phyloP scores from a whole-genome alignment of 2,888 invertebrate genomes.

The Mesodorylaimus sp. region DNA sequence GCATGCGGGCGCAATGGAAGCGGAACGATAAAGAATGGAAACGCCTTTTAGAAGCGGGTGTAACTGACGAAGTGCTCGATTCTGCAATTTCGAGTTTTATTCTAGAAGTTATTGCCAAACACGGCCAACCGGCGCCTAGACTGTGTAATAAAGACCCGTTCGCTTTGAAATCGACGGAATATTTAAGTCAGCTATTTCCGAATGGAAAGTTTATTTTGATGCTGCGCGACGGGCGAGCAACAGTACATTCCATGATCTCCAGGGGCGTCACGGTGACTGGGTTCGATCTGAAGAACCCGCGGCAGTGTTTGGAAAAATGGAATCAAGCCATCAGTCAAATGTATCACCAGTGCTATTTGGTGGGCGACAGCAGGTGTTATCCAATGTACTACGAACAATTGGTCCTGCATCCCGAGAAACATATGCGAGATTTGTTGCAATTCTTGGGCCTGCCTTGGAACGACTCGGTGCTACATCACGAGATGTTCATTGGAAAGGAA shows the following conservation, averaged over 20 bases:
- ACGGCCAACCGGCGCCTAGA: conserved; percentile 51
- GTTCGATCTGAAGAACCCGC: conserved; percentile 78
- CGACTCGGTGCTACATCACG: conserved; percentile 86
- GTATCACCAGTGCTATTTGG: conserved; percentile 72
- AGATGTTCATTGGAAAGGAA: conserved; percentile 85
- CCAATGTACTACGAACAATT: conserved; percentile 89
- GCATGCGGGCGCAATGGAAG: conserved; percentile 84
- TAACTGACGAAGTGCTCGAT: conserved; percentile 74
- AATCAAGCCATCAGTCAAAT: conserved; percentile 82
- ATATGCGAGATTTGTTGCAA: conserved; percentile 64
- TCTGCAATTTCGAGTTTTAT: conserved; percentile 91
- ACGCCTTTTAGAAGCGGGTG: conserved; percentile 76
- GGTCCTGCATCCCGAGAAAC: conserved; percentile 71
- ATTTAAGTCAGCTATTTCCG: conserved; percentile 81
- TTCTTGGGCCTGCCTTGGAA: conserved; percentile 87
- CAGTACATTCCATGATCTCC: conserved; percentile 92
- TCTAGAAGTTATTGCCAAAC: conserved; percentile 69
- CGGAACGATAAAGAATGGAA: conserved; percentile 76
- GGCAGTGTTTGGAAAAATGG: conserved; percentile 89
- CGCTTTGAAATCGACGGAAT: conserved; percentile 85
- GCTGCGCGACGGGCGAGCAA: conserved; percentile 93
- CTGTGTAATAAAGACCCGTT: conserved; percentile 98
- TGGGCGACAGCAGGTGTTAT: conserved; percentile 50
- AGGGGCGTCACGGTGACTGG: conserved; percentile 72
- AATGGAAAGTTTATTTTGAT: conserved; percentile 93